Conservation (phyloP, 1,140 invertebrate genomes). For the Lordiphosa stackelbergi region DNA sequence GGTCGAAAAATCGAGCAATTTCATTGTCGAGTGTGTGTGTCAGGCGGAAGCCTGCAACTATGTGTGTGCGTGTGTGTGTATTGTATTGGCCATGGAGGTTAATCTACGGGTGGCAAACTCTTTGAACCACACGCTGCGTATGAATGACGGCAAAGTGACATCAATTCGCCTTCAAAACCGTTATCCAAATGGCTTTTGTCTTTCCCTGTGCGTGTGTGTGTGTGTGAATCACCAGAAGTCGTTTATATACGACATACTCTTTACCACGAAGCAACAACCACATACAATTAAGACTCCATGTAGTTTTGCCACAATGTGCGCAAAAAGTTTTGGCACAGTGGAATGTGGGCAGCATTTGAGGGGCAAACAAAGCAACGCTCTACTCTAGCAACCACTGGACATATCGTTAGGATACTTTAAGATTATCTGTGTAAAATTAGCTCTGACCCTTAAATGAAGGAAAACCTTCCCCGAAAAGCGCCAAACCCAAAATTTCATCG, state of each 20-base stretch:
- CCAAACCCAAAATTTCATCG: too few species aligned
- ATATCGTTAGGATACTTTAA: too few species aligned
- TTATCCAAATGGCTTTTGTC: constrained; percentile 22
- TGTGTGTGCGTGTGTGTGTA: constrained; percentile 4
- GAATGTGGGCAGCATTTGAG: background rate
- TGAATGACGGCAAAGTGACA: constrained; percentile 47
- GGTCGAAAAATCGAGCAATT: constrained; percentile 37
- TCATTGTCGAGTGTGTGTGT: constrained; percentile 20
- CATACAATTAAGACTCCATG: constrained; percentile 33
- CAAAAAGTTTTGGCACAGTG: constrained; percentile 17
- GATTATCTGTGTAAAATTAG: too few species aligned
- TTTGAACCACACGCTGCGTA: constrained; percentile 17
- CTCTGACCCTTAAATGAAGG: too few species aligned
- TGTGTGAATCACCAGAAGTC: constrained; percentile 11
- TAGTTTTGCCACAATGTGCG: constrained; percentile 31
- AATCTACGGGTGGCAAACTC: constrained; percentile 17
- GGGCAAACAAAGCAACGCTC: too few species aligned
- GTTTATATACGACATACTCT: constrained; percentile 30
- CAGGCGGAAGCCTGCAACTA: constrained; percentile 12
- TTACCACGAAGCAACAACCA: constrained; percentile 21
- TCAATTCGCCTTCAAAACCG: constrained; percentile 43
- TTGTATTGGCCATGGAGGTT: constrained; percentile 18
- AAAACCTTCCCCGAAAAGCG: too few species aligned
- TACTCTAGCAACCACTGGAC: too few species aligned
- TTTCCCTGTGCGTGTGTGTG: constrained; percentile 7